Conservation (phyloP, 1,140 invertebrate genomes). For the Ctenoplectra terminalis region DNA sequence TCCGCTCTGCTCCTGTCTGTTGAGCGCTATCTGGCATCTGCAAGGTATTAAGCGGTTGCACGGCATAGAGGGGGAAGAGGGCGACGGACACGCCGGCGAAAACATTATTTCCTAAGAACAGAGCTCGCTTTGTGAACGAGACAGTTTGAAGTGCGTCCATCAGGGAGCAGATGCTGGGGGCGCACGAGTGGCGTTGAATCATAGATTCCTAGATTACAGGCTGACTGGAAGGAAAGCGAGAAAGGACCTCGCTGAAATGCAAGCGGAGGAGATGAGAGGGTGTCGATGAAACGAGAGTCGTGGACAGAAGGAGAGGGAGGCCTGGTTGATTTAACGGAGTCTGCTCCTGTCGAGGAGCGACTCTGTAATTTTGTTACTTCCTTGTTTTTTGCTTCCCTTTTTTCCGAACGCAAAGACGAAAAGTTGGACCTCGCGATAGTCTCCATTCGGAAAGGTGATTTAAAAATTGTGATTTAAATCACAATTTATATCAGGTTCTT, state of each 20-base stretch:
- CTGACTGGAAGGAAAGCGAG: slow-evolving; percentile 61
- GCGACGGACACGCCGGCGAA: slow-evolving; percentile 31
- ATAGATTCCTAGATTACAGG: slow-evolving; percentile 76
- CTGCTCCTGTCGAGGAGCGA: slow-evolving; percentile 71
- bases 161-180: slow-evolving; percentile 72
- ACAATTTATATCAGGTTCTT: not conserved
- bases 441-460: slow-evolving; percentile 25
- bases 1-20: not conserved
- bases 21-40: slow-evolving; percentile 24
- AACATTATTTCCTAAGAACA: slow-evolving; percentile 68
- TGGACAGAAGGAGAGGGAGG: slow-evolving; percentile 15
- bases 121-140: slow-evolving; percentile 61
- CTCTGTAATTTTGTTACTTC: slow-evolving; percentile 74
- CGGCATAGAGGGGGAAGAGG: not conserved
- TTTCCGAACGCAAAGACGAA: not conserved
- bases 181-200: slow-evolving; percentile 76
- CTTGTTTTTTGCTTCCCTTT: slow-evolving; percentile 41
- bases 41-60: slow-evolving; percentile 42
- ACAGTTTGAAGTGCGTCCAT: slow-evolving; percentile 66
- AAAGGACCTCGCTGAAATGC: slow-evolving; percentile 63
- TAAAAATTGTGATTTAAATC: slow-evolving; percentile 27
- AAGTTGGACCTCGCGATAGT: slow-evolving; percentile 26
- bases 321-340: slow-evolving; percentile 65
- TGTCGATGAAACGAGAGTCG: slow-evolving; percentile 19
- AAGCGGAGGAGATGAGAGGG: slow-evolving; percentile 43